phyloP scores from a whole-genome alignment of 2,797 vertebrate genomes.

The Manis javanica region DNA sequence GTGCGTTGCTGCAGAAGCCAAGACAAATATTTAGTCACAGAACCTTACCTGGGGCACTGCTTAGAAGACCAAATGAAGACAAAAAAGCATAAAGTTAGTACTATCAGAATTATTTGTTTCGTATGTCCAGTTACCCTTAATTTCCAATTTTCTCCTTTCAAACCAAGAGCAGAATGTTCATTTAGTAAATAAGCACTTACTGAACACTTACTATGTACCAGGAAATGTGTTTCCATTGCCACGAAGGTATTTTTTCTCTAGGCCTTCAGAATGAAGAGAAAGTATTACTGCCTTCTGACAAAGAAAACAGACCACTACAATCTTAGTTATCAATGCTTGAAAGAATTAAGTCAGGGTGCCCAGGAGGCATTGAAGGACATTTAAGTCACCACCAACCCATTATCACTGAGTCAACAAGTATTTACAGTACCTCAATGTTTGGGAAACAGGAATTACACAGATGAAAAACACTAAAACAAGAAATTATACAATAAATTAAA shows the following conservation, averaged over 20 bases:
- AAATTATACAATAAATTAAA: not conserved
- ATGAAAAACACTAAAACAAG: slow-evolving; percentile 50
- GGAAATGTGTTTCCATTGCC: not conserved
- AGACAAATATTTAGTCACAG: not conserved
- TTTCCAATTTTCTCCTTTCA: slow-evolving; percentile 30
- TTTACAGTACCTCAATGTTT: not conserved
- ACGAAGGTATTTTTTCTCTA: slow-evolving; percentile 14
- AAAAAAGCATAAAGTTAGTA: not conserved
- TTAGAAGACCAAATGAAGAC: not conserved
- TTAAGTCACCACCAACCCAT: not conserved
- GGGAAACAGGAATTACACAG: not conserved
- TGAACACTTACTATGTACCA: slow-evolving; percentile 45
- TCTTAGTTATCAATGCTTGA: not conserved
- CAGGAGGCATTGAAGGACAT: not conserved
- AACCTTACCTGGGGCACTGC: not conserved
- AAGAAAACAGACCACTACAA: slow-evolving; percentile 3
- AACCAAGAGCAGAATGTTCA: slow-evolving; percentile 29
- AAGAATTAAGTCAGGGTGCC: slow-evolving; percentile 31
- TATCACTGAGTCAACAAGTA: not conserved
- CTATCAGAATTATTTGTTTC: not conserved
- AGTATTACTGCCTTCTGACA: not conserved
- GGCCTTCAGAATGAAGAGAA: slow-evolving; percentile 34
- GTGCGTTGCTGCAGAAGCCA: not conserved
- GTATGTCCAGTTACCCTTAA: slow-evolving; percentile 6
- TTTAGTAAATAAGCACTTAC: not conserved